phyloP scores from a whole-genome alignment of 1,140 invertebrate genomes.

The Drosophila pseudoobscura region DNA sequence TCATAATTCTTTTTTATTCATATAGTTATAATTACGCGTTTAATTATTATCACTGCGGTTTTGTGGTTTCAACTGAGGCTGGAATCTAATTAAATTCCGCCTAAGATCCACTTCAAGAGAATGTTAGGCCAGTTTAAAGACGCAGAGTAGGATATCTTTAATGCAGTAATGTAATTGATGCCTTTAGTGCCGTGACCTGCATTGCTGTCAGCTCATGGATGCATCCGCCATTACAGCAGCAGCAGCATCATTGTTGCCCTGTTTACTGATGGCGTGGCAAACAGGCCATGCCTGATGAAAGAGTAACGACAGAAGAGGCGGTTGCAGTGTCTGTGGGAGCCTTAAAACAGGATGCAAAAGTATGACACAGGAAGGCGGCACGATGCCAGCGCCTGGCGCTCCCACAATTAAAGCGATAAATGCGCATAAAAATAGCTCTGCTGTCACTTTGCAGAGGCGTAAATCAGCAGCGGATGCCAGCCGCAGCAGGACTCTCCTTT shows the following conservation, averaged over 20 bases:
- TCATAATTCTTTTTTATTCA: no score
- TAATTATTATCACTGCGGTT: constrained; percentile 40
- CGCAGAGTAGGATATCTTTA: constrained; percentile 27
- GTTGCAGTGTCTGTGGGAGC: neutral
- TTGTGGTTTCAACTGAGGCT: constrained; percentile 1
- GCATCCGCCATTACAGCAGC: constrained; percentile 16
- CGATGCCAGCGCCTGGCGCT: constrained; percentile 10
- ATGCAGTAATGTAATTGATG: constrained; percentile 44
- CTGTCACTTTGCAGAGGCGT: constrained; percentile 58
- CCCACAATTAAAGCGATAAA: constrained; percentile 78
- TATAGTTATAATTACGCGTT: no score
- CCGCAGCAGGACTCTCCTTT: constrained; percentile 3
- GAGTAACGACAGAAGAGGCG: constrained; percentile 35
- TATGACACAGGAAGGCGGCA: constrained; percentile 45
- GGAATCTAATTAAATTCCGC: constrained; percentile 32
- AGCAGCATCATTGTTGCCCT: constrained; percentile 43
- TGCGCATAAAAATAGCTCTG: constrained; percentile 52
- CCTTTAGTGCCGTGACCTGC: constrained; percentile 62
- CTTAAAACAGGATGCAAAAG: constrained; percentile 42
- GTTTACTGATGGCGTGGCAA: constrained; percentile 40
- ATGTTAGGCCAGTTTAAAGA: no score
- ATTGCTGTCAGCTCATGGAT: constrained; percentile 47
- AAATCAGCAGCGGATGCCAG: constrained; percentile 61
- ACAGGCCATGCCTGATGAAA: constrained; percentile 50
- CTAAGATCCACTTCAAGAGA: neutral